phyloP scores from a whole-genome alignment of 2,113 vertebrate species.

The Zeus faber region DNA sequence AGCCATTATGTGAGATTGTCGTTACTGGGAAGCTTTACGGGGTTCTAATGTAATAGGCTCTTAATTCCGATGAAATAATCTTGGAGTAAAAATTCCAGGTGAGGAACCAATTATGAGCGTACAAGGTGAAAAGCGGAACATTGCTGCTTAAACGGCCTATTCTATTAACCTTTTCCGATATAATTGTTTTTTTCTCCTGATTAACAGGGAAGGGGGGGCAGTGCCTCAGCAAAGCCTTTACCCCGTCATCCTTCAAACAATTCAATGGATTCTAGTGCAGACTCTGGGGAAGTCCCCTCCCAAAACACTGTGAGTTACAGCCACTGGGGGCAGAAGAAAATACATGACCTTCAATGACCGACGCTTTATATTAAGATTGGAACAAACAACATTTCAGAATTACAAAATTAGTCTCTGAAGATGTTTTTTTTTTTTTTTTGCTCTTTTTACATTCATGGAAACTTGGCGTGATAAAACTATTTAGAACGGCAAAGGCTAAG shows the following conservation, averaged over 20 bases:
- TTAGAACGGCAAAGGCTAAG: no score
- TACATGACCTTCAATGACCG: no score
- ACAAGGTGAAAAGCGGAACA: slow-evolving; percentile 22
- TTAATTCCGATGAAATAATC: slow-evolving; percentile 56
- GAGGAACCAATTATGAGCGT: slow-evolving; percentile 51
- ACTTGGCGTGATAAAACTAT: no score
- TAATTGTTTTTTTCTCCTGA: slow-evolving; percentile 32
- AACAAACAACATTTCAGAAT: no score
- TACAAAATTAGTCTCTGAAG: no score
- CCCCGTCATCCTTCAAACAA: slow-evolving; percentile 28
- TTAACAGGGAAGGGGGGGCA: slow-evolving; percentile 30
- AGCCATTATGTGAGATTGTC: slow-evolving; percentile 52
- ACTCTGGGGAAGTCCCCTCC: slow-evolving; percentile 20
- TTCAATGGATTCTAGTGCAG: slow-evolving; percentile 42
- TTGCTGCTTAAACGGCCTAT: slow-evolving; percentile 44
- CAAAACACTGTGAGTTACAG: slow-evolving; percentile 41
- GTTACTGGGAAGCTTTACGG: slow-evolving; percentile 49
- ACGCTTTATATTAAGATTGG: no score
- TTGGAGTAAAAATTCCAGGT: slow-evolving; percentile 51
- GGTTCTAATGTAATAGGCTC: slow-evolving; percentile 44
- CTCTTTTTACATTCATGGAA: no score
- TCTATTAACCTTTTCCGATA: slow-evolving; percentile 53
- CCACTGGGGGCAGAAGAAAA: no score
- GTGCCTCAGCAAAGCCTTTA: slow-evolving; percentile 23
- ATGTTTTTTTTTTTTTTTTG: no score